phyloP scores from a whole-genome alignment of 1,140 invertebrate species.

The Pseudachorutes palmiensis region DNA sequence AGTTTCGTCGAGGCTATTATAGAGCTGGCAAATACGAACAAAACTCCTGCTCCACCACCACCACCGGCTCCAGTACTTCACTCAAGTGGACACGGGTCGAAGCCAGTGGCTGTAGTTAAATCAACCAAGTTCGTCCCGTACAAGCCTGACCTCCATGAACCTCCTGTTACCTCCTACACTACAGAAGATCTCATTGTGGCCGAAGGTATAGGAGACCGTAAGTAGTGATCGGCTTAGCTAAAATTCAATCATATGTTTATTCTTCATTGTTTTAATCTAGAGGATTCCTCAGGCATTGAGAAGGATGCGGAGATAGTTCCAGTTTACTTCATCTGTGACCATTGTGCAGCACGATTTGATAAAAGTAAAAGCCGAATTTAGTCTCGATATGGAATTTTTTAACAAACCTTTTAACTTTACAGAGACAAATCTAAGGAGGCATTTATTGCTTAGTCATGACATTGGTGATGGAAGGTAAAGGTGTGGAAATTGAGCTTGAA shows the following conservation, averaged over 20 bases:
- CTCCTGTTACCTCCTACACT: not conserved
- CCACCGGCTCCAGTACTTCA: not conserved
- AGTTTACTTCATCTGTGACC: not conserved
- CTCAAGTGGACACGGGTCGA: not conserved
- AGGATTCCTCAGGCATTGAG: not conserved
- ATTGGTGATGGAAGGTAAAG: not conserved
- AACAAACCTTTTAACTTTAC: not conserved
- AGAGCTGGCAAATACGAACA: not conserved
- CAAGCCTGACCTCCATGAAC: not conserved
- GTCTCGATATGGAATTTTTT: not conserved
- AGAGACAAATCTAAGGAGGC: not conserved
- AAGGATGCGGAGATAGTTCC: not conserved
- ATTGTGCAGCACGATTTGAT: not conserved
- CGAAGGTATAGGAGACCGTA: not conserved
- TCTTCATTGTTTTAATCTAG: not conserved
- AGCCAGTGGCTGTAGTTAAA: not conserved
- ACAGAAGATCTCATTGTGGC: not conserved
- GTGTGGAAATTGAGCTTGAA: no score
- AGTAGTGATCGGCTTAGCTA: not conserved
- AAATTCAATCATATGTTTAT: not conserved
- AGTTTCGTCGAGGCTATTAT: not conserved
- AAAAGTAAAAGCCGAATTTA: not conserved
- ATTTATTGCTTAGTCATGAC: not conserved
- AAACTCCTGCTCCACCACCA: not conserved
- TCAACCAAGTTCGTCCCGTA: constrained; percentile 3